Percentiles rank a stretch among this genome's conserved stretches.
Evolutionary conservation across 1,140 invertebrate species (phyloP).

Genomic region (Trichoplusia ni): DNA sequence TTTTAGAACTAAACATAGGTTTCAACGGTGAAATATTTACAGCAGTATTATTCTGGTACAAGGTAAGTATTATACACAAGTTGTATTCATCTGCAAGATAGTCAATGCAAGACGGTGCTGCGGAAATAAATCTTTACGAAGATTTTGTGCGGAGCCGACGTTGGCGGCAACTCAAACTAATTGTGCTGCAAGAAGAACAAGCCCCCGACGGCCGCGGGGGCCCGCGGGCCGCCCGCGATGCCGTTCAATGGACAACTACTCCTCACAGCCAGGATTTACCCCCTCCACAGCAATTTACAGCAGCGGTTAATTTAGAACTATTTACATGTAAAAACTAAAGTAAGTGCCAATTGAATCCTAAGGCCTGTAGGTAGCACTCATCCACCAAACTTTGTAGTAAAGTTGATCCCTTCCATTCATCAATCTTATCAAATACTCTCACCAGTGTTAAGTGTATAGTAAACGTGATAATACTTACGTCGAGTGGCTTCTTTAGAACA

Average conservation of each 20-base stretch:
- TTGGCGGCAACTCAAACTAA: constrained; percentile 82
- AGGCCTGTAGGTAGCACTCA: constrained; percentile 80
- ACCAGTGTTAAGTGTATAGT: constrained; percentile 27
- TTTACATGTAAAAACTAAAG: constrained; percentile 78
- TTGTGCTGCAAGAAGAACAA: constrained; percentile 82
- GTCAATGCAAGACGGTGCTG: constrained; percentile 82
- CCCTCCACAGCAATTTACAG: constrained; percentile 78
- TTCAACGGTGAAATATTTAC: constrained; percentile 82
- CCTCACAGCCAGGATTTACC: constrained; percentile 80
- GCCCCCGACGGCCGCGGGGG: constrained; percentile 58
- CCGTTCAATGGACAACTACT: constrained; percentile 81
- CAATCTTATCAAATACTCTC: constrained; percentile 64
- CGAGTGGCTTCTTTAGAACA: constrained; percentile 94
- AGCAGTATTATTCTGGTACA: constrained; percentile 77
- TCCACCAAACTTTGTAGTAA: constrained; percentile 80
- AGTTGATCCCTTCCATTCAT: constrained; percentile 79
- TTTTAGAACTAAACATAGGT: constrained; percentile 83
- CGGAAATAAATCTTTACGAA: constrained; percentile 81
- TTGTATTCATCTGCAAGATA: constrained; percentile 77
- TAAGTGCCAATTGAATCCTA: constrained; percentile 81
- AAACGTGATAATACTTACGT: constrained; percentile 89
- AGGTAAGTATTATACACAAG: constrained; percentile 77
- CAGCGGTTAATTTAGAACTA: constrained; percentile 79
- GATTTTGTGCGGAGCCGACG: constrained; percentile 77
- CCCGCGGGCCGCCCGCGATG: constrained; percentile 47